phyloP scores from a whole-genome alignment of 2,113 vertebrate genomes.

The Leptobrachium ailaonicum region DNA sequence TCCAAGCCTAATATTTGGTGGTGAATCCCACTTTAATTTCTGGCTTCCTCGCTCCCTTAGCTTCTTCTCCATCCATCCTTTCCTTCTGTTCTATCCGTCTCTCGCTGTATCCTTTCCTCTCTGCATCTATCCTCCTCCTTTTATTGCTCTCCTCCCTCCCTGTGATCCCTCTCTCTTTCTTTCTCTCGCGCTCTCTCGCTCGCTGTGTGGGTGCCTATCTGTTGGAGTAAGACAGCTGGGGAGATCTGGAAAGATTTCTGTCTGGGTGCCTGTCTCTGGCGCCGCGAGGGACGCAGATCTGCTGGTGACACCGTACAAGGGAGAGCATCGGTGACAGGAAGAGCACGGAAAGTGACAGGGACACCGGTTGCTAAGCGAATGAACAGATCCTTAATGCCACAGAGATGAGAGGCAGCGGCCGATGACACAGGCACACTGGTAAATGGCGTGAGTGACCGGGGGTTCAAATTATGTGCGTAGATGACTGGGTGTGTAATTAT shows the following conservation, averaged over 20 bases:
- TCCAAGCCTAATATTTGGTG: background rate
- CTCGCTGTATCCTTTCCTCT: slow-evolving; percentile 16
- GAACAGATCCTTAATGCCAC: slow-evolving; percentile 42
- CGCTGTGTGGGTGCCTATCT: slow-evolving; percentile 50
- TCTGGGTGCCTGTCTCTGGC: slow-evolving; percentile 48
- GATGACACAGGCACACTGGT: slow-evolving; percentile 27
- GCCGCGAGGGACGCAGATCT: slow-evolving; percentile 46
- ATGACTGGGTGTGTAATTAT: background rate
- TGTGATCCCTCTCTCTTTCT: background rate
- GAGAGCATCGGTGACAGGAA: slow-evolving; percentile 42
- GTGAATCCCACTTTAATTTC: background rate
- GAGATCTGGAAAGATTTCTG: slow-evolving; percentile 50
- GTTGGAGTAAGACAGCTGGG: slow-evolving; percentile 47
- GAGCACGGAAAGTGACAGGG: slow-evolving; percentile 48
- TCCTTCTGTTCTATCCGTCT: slow-evolving; percentile 21
- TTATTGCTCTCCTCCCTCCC: slow-evolving; percentile 24
- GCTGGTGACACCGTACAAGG: slow-evolving; percentile 46
- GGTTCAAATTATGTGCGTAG: background rate
- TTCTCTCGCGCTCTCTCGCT: slow-evolving; percentile 25
- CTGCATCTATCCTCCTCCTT: slow-evolving; percentile 24
- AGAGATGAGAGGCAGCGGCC: slow-evolving; percentile 32
- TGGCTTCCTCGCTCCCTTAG: background rate
- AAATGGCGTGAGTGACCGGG: slow-evolving; percentile 26
- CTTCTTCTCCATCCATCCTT: slow-evolving; percentile 6
- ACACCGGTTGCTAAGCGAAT: slow-evolving; percentile 49